These are phyloP conservation scores for Sialia sialis DNA, from an alignment of 2,113 vertebrate species.

Conservation along the genomic window DNA sequence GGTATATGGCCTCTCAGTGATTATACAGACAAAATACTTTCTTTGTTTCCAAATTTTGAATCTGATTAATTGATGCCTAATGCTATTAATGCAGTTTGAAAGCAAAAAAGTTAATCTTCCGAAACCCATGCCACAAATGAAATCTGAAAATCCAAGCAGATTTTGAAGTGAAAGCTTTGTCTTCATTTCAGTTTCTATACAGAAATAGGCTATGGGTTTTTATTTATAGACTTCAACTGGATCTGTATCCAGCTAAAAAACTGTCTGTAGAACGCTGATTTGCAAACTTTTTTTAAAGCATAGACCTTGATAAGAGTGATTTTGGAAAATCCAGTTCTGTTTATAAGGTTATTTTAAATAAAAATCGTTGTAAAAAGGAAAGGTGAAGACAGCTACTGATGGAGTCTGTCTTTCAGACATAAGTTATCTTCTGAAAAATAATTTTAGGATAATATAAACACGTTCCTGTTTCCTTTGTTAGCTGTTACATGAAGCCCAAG, in stretches of 20 bases:
- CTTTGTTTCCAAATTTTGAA: conserved; percentile 70
- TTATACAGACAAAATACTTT: conserved; percentile 58
- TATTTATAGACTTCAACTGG: neutral
- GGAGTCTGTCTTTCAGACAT: accelerated
- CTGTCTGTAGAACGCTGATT: neutral
- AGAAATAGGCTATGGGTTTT: conserved; percentile 3
- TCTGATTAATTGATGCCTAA: conserved; percentile 64
- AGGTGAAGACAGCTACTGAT: neutral
- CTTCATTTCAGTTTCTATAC: conserved; percentile 22
- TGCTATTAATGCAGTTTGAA: conserved; percentile 64
- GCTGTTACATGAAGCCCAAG: neutral
- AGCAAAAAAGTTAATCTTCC: conserved; percentile 60
- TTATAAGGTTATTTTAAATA: neutral
- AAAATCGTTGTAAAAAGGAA: neutral
- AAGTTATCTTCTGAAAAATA: neutral
- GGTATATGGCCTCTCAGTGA: conserved; percentile 49
- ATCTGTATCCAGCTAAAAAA: neutral
- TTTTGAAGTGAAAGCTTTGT: conserved; percentile 25
- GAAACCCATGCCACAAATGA: conserved; percentile 27
- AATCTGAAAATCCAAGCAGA: conserved; percentile 44
- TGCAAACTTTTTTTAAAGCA: neutral
- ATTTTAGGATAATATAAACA: neutral
- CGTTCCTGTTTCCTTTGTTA: neutral
- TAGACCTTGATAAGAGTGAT: neutral
- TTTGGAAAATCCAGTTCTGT: neutral